A percentile compares a stretch with the other conserved stretches of the same genome.
Conservation (phyloP, 2,113 vertebrate genomes). For the Cyprinodon variegatus region DNA sequence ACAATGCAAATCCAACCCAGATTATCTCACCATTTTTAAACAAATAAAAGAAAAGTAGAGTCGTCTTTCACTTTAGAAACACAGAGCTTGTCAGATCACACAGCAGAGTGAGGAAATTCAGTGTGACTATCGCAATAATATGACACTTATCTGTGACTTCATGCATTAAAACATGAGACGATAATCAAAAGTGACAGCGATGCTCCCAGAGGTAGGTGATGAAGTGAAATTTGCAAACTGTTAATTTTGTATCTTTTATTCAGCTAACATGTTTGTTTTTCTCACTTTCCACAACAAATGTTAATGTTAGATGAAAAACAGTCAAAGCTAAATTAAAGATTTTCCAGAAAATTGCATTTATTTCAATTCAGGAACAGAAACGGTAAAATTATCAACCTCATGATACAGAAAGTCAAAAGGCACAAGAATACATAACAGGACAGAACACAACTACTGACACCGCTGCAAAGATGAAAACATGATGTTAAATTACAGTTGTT, state of each 20-base stretch:
- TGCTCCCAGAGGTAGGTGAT: constrained; percentile 46
- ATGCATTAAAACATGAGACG: constrained; percentile 72
- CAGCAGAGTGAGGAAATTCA: constrained; percentile 50
- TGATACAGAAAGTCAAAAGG: no score
- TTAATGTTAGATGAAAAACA: not conserved
- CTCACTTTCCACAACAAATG: not conserved
- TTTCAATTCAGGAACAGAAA: not conserved
- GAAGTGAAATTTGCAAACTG: constrained; percentile 20
- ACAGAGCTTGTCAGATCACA: constrained; percentile 30
- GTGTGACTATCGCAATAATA: constrained; percentile 55
- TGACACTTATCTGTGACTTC: constrained; percentile 59
- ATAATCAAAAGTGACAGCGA: constrained; percentile 69
- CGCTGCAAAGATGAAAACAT: not conserved
- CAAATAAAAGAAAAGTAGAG: constrained; percentile 11
- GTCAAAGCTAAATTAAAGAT: not conserved
- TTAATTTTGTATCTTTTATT: constrained; percentile 37
- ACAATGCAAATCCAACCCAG: not conserved
- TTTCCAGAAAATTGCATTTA: not conserved
- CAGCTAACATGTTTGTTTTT: constrained; percentile 16
- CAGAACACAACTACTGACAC: not conserved
- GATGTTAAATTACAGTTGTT: not conserved
- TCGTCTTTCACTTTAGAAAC: constrained; percentile 13
- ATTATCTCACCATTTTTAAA: not conserved
- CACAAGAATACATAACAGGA: no score
- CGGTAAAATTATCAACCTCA: no score